Conservation (phyloP, 2,797 vertebrate genomes). For the Naso thynnoides region DNA sequence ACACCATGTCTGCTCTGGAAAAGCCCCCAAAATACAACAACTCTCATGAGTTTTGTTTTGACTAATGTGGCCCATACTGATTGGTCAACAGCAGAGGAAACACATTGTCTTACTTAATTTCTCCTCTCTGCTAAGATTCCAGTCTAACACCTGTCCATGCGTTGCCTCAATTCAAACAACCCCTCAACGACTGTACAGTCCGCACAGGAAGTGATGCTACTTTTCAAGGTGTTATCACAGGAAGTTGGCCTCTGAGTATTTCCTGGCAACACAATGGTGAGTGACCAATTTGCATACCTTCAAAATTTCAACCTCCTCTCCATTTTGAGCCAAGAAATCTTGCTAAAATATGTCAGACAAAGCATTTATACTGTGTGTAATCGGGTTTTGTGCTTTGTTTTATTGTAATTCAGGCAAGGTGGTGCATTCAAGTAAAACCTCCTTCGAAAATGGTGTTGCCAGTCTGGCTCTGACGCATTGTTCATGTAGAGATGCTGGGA, state of each 20-base stretch:
- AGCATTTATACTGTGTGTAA: background rate
- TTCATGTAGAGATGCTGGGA: conserved; percentile 43
- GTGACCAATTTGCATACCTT: background rate
- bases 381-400: background rate
- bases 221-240: conserved; percentile 70
- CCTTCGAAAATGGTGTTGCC: conserved; percentile 51
- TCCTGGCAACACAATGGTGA: conserved; percentile 78
- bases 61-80: background rate
- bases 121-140: conserved; percentile 43
- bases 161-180: conserved; percentile 48
- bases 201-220: conserved; percentile 60
- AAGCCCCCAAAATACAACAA: background rate
- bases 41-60: background rate
- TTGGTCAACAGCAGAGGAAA: background rate
- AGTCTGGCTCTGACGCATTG: conserved; percentile 42
- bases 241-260: conserved; percentile 61
- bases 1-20: background rate
- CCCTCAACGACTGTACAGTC: conserved; percentile 34
- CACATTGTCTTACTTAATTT: conserved; percentile 9
- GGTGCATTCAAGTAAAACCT: conserved; percentile 26
- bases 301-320: background rate
- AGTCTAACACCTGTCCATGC: conserved; percentile 21
- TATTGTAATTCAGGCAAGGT: conserved; percentile 39
- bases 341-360: background rate
- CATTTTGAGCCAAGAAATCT: background rate